Conservation (phyloP, 2,797 vertebrate species). For the Falco biarmicus region DNA sequence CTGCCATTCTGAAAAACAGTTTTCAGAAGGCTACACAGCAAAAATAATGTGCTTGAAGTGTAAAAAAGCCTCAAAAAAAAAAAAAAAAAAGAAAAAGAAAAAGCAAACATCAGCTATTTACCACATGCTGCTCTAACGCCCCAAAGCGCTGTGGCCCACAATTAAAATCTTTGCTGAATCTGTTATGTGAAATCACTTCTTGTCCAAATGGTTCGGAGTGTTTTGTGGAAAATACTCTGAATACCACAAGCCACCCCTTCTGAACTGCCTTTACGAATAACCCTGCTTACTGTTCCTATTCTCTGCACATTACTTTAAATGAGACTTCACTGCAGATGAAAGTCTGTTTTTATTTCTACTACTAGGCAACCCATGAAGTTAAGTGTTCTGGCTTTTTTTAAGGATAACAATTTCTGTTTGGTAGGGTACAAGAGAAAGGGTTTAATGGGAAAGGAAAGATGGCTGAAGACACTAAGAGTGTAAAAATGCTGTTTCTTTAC, state of each 20-base stretch:
- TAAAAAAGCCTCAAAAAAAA: background rate
- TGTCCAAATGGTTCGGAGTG: rapidly evolving
- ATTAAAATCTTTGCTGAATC: slow-evolving; percentile 6
- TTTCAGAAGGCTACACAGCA: background rate
- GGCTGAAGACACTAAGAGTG: background rate
- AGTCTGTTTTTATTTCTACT: background rate
- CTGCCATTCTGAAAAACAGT: background rate
- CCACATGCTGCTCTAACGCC: background rate
- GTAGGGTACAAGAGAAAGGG: background rate
- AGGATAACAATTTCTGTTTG: background rate
- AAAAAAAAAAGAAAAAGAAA: background rate
- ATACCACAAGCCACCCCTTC: background rate
- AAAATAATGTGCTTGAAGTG: background rate
- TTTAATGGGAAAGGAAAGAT: background rate
- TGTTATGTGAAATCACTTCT: background rate
- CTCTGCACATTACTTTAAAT: background rate
- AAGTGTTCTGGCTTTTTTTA: background rate
- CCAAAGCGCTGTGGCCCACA: background rate
- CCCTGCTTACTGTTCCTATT: background rate
- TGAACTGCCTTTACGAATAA: rapidly evolving
- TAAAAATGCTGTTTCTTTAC: slow-evolving; percentile 4
- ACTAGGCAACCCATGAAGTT: background rate
- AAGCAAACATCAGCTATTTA: background rate
- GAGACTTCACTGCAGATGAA: background rate
- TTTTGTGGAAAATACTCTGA: background rate